Conservation (phyloP, 2,113 vertebrate genomes). For the Corapipo altera region DNA sequence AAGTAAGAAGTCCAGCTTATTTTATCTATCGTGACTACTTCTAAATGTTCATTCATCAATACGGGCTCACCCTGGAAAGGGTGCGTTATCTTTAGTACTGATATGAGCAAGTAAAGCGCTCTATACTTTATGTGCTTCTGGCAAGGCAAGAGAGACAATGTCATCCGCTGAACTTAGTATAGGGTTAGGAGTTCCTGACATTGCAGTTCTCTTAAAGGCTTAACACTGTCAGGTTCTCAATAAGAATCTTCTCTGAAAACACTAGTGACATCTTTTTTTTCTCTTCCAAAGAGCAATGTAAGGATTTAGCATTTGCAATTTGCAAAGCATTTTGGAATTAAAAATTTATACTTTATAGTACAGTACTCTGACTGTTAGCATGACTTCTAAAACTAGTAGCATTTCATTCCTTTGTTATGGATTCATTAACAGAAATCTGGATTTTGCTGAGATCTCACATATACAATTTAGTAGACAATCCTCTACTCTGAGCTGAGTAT, state of each 20-base stretch:
- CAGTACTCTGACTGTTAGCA: background rate
- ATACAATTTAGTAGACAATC: background rate
- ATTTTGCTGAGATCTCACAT: background rate
- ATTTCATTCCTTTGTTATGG: background rate
- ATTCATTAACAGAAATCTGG: background rate
- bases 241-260: background rate
- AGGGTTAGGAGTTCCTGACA: background rate
- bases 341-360: background rate
- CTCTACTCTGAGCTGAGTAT: background rate
- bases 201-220: background rate
- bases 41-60: background rate
- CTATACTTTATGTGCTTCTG: background rate
- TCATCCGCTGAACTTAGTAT: background rate
- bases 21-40: background rate
- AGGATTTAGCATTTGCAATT: background rate
- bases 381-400: background rate
- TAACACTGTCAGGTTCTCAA: background rate
- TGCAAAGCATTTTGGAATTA: background rate
- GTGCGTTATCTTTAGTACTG: background rate
- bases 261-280: background rate
- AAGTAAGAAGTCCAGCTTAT: background rate
- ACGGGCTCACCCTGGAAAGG: background rate
- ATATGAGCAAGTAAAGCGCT: background rate
- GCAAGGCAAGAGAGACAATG: background rate
- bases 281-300: accelerated